Evolutionary conservation across 2,113 vertebrate genomes (phyloP).

Genomic region (Dipodomys stephensi): DNA sequence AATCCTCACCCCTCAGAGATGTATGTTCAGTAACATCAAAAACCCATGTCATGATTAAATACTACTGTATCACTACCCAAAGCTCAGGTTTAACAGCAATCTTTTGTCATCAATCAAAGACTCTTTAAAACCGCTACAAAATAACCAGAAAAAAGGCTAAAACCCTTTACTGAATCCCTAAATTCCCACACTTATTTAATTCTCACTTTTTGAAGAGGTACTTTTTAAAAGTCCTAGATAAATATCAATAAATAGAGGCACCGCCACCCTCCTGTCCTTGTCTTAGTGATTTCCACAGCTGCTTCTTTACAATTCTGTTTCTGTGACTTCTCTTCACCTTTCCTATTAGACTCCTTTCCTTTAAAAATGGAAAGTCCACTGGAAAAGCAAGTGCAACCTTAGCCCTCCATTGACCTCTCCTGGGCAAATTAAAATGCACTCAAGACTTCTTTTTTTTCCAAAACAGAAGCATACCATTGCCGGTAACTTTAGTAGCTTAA

Average conservation of each 20-base stretch:
- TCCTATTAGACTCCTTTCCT: not conserved
- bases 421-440: not conserved
- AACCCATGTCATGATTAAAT: conserved; percentile 33
- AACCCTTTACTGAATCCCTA: conserved; percentile 43
- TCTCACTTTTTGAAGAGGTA: not conserved
- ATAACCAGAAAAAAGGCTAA: conserved; percentile 65
- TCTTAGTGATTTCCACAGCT: not conserved
- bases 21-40: conserved; percentile 49
- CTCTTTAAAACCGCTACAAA: conserved; percentile 61
- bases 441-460: not conserved
- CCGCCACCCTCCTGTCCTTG: not conserved
- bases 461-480: not conserved
- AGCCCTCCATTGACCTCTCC: not conserved
- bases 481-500: not conserved
- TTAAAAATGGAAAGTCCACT: not conserved
- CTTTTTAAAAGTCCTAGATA: conserved; percentile 44
- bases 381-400: not conserved
- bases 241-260: conserved; percentile 20
- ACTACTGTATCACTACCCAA: conserved; percentile 43
- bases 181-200: conserved; percentile 27
- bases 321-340: not conserved
- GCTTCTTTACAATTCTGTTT: not conserved
- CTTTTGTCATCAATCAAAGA: conserved; percentile 56
- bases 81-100: conserved; percentile 40
- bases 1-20: conserved; percentile 60